Base-by-base conservation (phyloP, 2,113 vertebrate genomes). In the Electrona antarctica region DNA sequence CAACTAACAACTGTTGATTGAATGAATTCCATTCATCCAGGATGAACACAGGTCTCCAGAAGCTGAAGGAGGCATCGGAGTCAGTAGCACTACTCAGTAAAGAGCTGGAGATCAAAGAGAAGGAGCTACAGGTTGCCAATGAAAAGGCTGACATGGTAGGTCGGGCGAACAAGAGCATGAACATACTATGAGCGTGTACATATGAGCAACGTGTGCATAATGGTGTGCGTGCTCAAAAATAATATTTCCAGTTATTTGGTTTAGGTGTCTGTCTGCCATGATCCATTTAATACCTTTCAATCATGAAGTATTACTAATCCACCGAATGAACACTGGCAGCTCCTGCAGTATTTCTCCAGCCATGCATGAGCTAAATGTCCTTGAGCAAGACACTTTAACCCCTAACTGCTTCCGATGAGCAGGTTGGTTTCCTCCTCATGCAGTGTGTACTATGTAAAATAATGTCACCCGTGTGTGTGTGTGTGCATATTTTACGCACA, bases 21-120 rank as follows among this genome's bases (percentile, higher is more conserved):
- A 41, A 41, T 41, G 3, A 41, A 61, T 41, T n/a, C n/a, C n/a
- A 56, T 8, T 45, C 62, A 55, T 64, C 51, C 67, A 98, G 97
- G 86, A 95, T 99, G 94, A 98, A 98, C 77, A 98, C 93, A 50
- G 97, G 97, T 58, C 91, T 99, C 55, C 82, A 97, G 89, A 99
- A 99, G 70, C 80, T 99, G 14, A 97, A 94, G 87, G 98, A 99
- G 87, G 98, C 98, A 3, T 97, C 96, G 0, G 94, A 96, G 64
- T 98, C 97, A 0, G 95, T 99, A 1, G 94, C 95, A 74, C 93
- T 90, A 41, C 89, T 99, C 60, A 99, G 95, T 85, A 95, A 91
- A 84, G 96, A 98, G 79, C 82, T 99, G 75, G 97, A 95, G 85
- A 83, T 92, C 60, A 99, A 99, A 81, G 98, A 99, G 74, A 96